phyloP scores from a whole-genome alignment of 2,888 invertebrate species.

The Tromatobia lineatoria region DNA sequence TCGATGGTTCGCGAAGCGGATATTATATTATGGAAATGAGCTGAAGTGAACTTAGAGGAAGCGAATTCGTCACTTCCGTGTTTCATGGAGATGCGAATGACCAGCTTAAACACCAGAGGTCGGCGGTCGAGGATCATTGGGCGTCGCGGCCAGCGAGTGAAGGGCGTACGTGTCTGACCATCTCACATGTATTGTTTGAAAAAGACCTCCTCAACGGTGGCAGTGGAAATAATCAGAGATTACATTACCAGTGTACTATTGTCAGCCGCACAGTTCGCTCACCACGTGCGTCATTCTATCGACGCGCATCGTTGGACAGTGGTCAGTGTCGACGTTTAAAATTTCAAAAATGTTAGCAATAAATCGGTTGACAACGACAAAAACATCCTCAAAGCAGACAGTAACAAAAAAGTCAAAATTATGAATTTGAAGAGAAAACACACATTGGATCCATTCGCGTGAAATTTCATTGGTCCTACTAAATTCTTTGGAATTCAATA shows the following conservation, averaged over 20 bases:
- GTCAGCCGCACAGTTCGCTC: neutral
- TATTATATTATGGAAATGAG: neutral
- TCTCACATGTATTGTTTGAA: conserved; percentile 7
- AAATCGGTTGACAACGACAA: neutral
- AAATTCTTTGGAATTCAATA: too few species aligned
- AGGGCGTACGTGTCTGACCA: conserved; percentile 58
- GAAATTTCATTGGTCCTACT: too few species aligned
- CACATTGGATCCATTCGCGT: too few species aligned
- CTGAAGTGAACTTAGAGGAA: neutral
- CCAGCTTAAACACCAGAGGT: neutral
- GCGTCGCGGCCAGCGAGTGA: conserved; percentile 36
- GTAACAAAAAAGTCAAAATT: too few species aligned
- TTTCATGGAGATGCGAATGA: conserved; percentile 32
- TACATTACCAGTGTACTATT: conserved; percentile 10
- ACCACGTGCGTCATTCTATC: conserved; percentile 17
- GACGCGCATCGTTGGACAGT: neutral
- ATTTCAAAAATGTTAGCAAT: neutral
- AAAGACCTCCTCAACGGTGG: conserved; percentile 19
- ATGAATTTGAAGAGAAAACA: too few species aligned
- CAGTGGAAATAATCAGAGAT: conserved; percentile 6
- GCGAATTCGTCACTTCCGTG: conserved; percentile 34
- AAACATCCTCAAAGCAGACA: neutral
- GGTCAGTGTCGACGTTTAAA: conserved; percentile 2
- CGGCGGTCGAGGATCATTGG: conserved; percentile 26
- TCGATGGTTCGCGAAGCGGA: neutral